phyloP scores from a whole-genome alignment of 2,888 invertebrate genomes.

The Tetrapedia diversipes region DNA sequence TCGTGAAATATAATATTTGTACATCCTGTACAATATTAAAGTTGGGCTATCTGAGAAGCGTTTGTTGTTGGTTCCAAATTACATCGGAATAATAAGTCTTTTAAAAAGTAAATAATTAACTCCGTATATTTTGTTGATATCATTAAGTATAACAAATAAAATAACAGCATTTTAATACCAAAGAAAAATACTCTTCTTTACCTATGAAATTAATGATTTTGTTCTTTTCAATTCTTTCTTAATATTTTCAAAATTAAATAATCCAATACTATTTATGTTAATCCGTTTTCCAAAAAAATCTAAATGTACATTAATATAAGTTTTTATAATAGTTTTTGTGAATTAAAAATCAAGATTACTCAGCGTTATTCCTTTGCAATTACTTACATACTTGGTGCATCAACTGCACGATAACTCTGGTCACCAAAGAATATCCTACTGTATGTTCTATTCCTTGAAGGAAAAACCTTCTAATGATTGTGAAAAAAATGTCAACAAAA shows the following conservation, averaged over 20 bases:
- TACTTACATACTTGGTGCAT: background rate
- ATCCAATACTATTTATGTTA: background rate
- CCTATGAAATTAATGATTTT: background rate
- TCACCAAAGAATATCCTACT: background rate
- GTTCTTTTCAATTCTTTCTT: background rate
- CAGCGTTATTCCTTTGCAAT: conserved; percentile 34
- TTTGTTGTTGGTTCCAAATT: conserved; percentile 11
- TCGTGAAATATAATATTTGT: too few species aligned
- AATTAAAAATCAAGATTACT: background rate
- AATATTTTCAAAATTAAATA: background rate
- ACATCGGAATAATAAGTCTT: conserved; percentile 31
- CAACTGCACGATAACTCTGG: background rate
- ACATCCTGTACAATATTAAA: conserved; percentile 42
- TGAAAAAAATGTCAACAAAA: background rate
- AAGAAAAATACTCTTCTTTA: background rate
- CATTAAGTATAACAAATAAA: too few species aligned
- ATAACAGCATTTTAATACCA: too few species aligned
- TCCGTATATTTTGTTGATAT: background rate
- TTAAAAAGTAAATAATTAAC: background rate
- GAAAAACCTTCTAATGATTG: conserved; percentile 12
- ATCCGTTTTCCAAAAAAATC: too few species aligned
- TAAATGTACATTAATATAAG: too few species aligned
- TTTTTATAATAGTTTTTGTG: too few species aligned
- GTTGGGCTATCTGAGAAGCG: background rate
- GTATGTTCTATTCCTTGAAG: background rate